Evolutionary conservation across 2,797 vertebrate genomes (phyloP), one percentile per base, ranked within the genome.

Genomic region (Danio jaintianensis): DNA sequence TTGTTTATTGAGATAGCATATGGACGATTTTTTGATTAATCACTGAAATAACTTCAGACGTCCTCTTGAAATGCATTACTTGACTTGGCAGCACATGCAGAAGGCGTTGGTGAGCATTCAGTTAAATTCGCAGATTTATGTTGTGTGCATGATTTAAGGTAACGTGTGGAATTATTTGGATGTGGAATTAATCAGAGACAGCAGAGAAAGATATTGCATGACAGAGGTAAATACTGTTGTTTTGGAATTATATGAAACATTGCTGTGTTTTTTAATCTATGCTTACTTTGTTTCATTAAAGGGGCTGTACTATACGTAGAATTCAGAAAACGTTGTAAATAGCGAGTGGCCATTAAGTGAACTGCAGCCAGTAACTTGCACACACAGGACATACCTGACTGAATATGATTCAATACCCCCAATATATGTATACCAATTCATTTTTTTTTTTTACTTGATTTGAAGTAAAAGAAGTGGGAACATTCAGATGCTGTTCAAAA

Each of bases 1-100:
- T 40, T 47, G 59, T 66, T 42, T 66, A 18, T 72, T n/a, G 40
- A 67, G 64, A 63, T 42, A 53, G 58, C 58, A 79, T 72, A 72
- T 64, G 69, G 68, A 64, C 8, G 48, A 79, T 36, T 56, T 48
- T 72, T 64, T 79, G 59, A 72, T 69, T 55, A 77, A 67, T 52
- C 72, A 76, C 56, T 58, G 58, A n/a, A 80, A 80, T 63, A 55
- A 73, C 59, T 73, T 80, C 22, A 64, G 68, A 80, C 18, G 55
- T 63, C 16, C 40, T 73, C 42, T 56, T 64, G 42, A 64, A 64
- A 40, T 73, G 9, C n/a, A 20, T 56, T 73, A 64, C 59, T 55
- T 40, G 59, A 55, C 69, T 58, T 72, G 78, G 50, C 59, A 80
- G 38, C 5, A 53, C 64, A 18, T 63, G 8, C 20, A 48, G 42